phyloP scores from a whole-genome alignment of 1,140 invertebrate genomes.

The Spodoptera frugiperda region DNA sequence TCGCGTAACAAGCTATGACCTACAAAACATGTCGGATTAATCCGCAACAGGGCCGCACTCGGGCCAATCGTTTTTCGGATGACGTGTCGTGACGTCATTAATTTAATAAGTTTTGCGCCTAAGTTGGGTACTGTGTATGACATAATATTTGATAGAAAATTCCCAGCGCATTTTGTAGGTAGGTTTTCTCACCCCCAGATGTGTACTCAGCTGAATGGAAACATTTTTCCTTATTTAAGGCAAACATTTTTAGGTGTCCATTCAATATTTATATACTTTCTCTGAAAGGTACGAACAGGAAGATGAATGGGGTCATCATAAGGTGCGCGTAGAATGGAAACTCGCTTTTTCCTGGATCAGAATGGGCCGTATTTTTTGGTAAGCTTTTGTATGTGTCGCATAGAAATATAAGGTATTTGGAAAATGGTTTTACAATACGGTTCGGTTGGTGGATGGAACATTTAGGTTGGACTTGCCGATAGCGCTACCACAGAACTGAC shows the following conservation, averaged over 20 bases:
- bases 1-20: constrained; percentile 54
- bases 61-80: constrained; percentile 48
- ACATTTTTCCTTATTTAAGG: constrained; percentile 20
- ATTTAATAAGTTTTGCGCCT: constrained; percentile 49
- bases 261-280: constrained; percentile 26
- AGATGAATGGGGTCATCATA: background rate
- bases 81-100: constrained; percentile 56
- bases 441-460: too few relatives aligned
- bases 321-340: background rate
- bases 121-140: constrained; percentile 27
- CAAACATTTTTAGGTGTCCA: constrained; percentile 24
- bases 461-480: too few relatives aligned
- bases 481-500: too few relatives aligned
- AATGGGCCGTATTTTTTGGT: too few relatives aligned
- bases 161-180: constrained; percentile 7
- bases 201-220: constrained; percentile 19
- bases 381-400: too few relatives aligned
- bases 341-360: too few relatives aligned
- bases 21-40: constrained; percentile 64
- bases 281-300: constrained; percentile 12
- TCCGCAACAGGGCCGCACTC: constrained; percentile 58
- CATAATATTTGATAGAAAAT: constrained; percentile 33
- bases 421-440: too few relatives aligned
- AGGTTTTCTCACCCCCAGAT: constrained; percentile 9
- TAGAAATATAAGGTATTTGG: too few relatives aligned